These are phyloP conservation scores for Carposina sasakii DNA, from an alignment of 1,140 invertebrate genomes.

Conservation along the genomic window DNA sequence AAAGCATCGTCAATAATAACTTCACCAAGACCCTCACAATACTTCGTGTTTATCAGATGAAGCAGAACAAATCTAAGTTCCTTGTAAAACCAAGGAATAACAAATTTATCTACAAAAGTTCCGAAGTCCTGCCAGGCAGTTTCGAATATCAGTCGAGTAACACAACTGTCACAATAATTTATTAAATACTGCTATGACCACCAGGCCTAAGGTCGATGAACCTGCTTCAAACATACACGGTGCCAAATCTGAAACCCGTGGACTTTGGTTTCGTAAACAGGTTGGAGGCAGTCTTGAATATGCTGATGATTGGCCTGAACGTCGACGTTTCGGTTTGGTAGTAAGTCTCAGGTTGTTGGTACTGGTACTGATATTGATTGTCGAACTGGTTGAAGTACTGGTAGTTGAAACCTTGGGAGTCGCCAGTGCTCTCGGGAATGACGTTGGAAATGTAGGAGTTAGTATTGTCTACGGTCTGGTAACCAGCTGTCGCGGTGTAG, in stretches of 20 bases:
- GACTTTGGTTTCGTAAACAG: slow-evolving; percentile 56
- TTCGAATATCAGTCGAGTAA: slow-evolving; percentile 67
- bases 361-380: slow-evolving; percentile 41
- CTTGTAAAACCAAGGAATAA: slow-evolving; percentile 70
- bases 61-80: slow-evolving; percentile 37
- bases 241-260: slow-evolving; percentile 46
- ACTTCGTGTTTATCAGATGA: slow-evolving; percentile 27
- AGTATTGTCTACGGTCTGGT: slow-evolving; percentile 48
- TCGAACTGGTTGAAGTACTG: slow-evolving; percentile 54
- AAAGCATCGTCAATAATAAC: slow-evolving; percentile 47
- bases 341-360: slow-evolving; percentile 45
- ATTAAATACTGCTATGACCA: slow-evolving; percentile 68
- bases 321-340: slow-evolving; percentile 43
- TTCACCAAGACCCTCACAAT: slow-evolving; percentile 46
- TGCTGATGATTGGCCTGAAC: slow-evolving; percentile 54
- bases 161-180: slow-evolving; percentile 61
- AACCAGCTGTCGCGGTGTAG: slow-evolving; percentile 47
- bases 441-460: slow-evolving; percentile 60
- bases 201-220: too few relatives aligned
- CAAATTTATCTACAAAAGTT: slow-evolving; percentile 52
- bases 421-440: slow-evolving; percentile 61
- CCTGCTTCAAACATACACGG: slow-evolving; percentile 47
- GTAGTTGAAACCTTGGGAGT: slow-evolving; percentile 52
- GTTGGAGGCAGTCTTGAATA: slow-evolving; percentile 59
- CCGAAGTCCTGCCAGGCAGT: slow-evolving; percentile 41